Conservation (phyloP, 2,113 vertebrate genomes). For the Gymnarchus niloticus region DNA sequence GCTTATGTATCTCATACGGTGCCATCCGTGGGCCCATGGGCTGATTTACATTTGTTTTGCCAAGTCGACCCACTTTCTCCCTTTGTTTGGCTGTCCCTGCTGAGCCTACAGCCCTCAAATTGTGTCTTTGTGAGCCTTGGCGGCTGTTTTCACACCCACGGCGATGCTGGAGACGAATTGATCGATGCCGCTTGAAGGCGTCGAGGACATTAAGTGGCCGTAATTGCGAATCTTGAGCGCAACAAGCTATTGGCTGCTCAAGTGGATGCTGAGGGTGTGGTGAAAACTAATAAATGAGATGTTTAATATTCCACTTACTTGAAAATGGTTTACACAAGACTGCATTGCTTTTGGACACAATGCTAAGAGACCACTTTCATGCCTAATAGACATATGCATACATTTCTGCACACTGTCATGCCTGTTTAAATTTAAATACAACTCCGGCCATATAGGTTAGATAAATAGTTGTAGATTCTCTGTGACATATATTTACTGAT, state of each 20-base stretch:
- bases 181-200: constrained; percentile 5
- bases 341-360: constrained; percentile 7
- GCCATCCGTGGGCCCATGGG: constrained; percentile 24
- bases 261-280: not conserved
- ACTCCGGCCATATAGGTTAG: not conserved
- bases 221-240: constrained; percentile 17
- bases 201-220: constrained; percentile 14
- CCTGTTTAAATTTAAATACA: not conserved
- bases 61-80: not conserved
- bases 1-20: not conserved
- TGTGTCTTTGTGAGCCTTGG: not conserved
- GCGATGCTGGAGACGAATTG: not conserved
- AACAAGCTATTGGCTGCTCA: constrained; percentile 1
- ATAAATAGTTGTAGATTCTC: not conserved
- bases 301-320: constrained; percentile 15
- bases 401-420: not conserved
- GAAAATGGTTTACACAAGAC: constrained; percentile 10
- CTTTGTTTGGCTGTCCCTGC: not conserved
- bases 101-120: not conserved
- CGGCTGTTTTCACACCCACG: not conserved
- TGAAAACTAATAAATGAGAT: not conserved
- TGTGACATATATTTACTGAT: not conserved
- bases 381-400: not conserved
- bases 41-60: constrained; percentile 37
- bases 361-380: not conserved